Evolutionary conservation across 2,888 invertebrate species (phyloP), one percentile per base, ranked within the genome.

Genomic region (Stenodema calcarata): DNA sequence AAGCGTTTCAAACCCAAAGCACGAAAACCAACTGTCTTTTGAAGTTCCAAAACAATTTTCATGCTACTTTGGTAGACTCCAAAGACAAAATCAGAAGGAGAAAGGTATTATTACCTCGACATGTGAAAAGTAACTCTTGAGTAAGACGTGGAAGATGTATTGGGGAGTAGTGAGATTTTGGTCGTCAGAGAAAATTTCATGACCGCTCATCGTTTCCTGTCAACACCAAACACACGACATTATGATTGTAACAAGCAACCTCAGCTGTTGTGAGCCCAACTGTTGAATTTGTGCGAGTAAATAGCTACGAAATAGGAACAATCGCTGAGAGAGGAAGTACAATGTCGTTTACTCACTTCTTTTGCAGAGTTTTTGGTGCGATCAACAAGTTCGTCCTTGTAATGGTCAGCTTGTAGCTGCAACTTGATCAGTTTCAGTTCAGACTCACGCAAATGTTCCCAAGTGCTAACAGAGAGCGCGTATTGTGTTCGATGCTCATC

Each of bases 401-500:
- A 80, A 18, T 88, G 85, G 23, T 80, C 84, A 41, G 87, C 87
- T 28, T 87, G 87, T 12, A 86, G 47, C 41, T 86, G 79, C 18
- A 88, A 73, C 73, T 87, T 78, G 41, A 87, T 11, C 0, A 88
- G 54, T 44, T 86, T 80, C n/a, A 88, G 47, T 76, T 88, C 88
- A n/a, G 82, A 83, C 28, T 87, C 47, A 47, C 87, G 87, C 16
- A 88, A 16, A 44, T 88, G 87, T 28, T 86, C 81, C 50, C 87
- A 62, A 9, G 86, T 79, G 28, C 44, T 79, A 0, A 86, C 73
- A 50, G 83, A 73, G 11, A 88, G 69, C 14, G 88, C 83, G 78
- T 84, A 85, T 83, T 88, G 87, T 35, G 81, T 81, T 35, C 78
- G 75, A 73, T 87, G 88, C 44, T 88, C 88, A 28, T 88, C 86